Percentiles rank a stretch among this genome's conserved stretches.
Evolutionary conservation across 2,888 invertebrate species (phyloP).

Genomic region (Epinotia brunnichana): DNA sequence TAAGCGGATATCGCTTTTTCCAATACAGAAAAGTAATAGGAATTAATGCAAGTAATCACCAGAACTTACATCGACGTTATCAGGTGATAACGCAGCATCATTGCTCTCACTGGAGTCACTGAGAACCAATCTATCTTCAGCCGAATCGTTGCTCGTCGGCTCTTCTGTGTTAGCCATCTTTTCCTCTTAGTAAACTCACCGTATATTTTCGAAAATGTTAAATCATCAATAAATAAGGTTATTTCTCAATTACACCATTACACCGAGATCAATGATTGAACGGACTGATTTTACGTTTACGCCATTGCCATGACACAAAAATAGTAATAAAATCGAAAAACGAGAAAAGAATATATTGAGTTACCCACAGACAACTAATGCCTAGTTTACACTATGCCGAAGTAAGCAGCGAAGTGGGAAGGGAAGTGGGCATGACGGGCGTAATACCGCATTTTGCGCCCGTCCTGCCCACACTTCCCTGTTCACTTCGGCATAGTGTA

Average conservation of each 20-base stretch:
- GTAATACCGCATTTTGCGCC: too few species aligned
- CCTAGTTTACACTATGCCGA: too few species aligned
- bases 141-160: slow-evolving; percentile 52
- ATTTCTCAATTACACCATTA: slow-evolving; percentile 23
- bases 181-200: slow-evolving; percentile 14
- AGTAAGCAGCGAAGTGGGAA: too few species aligned
- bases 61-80: slow-evolving; percentile 68
- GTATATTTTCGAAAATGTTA: slow-evolving; percentile 17
- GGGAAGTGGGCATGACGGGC: too few species aligned
- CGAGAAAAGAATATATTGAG: slow-evolving; percentile 19
- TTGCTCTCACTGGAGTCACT: slow-evolving; percentile 56
- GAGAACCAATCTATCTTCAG: slow-evolving; percentile 59
- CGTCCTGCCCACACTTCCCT: too few species aligned
- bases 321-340: slow-evolving; percentile 29
- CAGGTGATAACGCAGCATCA: slow-evolving; percentile 53
- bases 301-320: slow-evolving; percentile 41
- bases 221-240: slow-evolving; percentile 39
- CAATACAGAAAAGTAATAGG: not conserved
- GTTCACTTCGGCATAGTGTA: too few species aligned
- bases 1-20: not conserved
- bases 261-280: slow-evolving; percentile 41
- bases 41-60: slow-evolving; percentile 15
- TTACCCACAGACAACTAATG: slow-evolving; percentile 23
- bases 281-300: slow-evolving; percentile 33
- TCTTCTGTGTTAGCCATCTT: slow-evolving; percentile 57